Base-by-base conservation (phyloP, 2,888 invertebrate genomes). In the Lasiommata megera region DNA sequence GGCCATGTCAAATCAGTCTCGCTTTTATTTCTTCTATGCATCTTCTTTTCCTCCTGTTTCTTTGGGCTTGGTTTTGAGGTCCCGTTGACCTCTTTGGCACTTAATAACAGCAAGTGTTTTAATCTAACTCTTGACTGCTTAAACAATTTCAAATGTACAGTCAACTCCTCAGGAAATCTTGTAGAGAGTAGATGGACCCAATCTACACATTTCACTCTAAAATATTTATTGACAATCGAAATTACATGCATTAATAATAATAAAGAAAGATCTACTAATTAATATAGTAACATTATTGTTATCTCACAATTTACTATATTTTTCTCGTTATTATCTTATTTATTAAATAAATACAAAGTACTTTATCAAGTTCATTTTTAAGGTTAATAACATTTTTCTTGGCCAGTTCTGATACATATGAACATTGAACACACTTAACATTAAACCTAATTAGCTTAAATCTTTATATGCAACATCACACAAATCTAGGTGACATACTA, bases 141-240 rank as follows among this genome's bases (percentile, higher is more conserved):
- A 78, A 95, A 98, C 17, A 98, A 86, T 64, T 97, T 93, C 65
- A 98, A 92, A 86, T 98, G 98, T 23, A 96, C 95, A 0, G 97
- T 97, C 64, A 97, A 93, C 84, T 98, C 97, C 82, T 98, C 98
- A 1, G 98, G 97, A 60, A 98, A 92, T 63, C 94, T 92, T 31
- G 96, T 96, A 16, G 98, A 97, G 60, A 98, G 92, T 71, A 96
- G 95, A 36, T 96, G 95, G 69, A 97, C 95, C 96, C 98, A 97
- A 81, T 98, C 97, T 11, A 97, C 95, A 75, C 95, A 94, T 91
- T 97, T 97, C 44, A 96, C 79, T 72, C 90, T 90, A 70, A 46
- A 80, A 79, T 55, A 51, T 29, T 29, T 44, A 16, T 28, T 36
- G 3, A 43, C 6, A 41, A 38, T 28, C 34, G 18, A n/a, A 48